Evolutionary conservation across 2,888 invertebrate genomes (phyloP).

Genomic region (Dynastes tityus): DNA sequence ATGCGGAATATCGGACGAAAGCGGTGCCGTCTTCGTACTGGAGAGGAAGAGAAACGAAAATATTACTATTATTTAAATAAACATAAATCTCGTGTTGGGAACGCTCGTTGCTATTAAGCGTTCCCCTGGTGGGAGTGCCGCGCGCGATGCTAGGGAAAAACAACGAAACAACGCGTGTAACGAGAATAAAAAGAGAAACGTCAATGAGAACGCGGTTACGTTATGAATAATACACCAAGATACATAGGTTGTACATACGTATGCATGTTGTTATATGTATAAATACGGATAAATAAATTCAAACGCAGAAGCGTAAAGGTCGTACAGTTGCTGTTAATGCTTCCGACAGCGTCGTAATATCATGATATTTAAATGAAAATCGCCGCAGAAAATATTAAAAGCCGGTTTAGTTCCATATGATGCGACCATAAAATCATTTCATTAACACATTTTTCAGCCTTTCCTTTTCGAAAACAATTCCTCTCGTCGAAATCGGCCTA

Average conservation of each 20-base stretch:
- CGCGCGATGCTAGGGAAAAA: conserved; percentile 42
- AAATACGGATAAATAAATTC: conserved; percentile 42
- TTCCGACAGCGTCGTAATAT: not conserved
- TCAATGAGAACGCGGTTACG: conserved; percentile 47
- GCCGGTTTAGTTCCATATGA: not conserved
- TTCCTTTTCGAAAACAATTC: conserved; percentile 24
- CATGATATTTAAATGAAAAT: not conserved
- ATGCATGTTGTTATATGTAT: conserved; percentile 25
- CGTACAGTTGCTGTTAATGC: not conserved
- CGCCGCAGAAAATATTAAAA: conserved; percentile 10
- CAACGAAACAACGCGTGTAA: conserved; percentile 45
- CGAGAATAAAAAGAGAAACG: conserved; percentile 48
- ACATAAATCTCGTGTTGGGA: conserved; percentile 50
- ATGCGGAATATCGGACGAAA: conserved; percentile 23
- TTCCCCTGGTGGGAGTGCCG: conserved; percentile 50
- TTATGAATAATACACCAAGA: conserved; percentile 48
- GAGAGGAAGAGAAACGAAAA: conserved; percentile 34
- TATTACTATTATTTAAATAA: conserved; percentile 50
- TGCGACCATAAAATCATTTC: conserved; percentile 8
- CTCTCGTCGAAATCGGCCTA: conserved; percentile 44
- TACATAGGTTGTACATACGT: conserved; percentile 14
- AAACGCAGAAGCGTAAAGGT: conserved; percentile 22
- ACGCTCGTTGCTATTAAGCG: conserved; percentile 47
- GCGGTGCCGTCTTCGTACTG: conserved; percentile 6
- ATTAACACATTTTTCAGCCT: conserved; percentile 32